Base-by-base conservation (phyloP, 2,888 invertebrate genomes). In the Drosophila greeni region DNA sequence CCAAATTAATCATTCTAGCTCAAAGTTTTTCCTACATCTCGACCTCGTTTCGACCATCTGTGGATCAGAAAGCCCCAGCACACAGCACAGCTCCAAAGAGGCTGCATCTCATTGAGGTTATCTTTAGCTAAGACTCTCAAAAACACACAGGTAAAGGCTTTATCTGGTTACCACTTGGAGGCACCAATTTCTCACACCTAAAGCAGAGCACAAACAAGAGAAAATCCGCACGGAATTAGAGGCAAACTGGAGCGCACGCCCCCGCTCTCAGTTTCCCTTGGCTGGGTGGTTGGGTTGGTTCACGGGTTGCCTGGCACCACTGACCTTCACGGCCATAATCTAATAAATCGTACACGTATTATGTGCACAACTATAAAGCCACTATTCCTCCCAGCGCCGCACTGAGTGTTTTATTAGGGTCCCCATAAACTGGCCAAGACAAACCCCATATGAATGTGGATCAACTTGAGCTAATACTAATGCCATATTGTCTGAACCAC, bases 241-340 rank as follows among this genome's bases (percentile, higher is more conserved):
- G 40, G 34, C 57, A 57, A 80, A 66, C 57, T 77, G 69, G 76
- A 70, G 51, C 79, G 74, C 52, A 60, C 48, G 40, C 52, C 53
- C 34, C 16, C 6, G 43, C 45, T 18, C 45, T 29, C 43, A 29
- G 43, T 18, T 45, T 26, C 29, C 43, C 29, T 29, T 24, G 29
- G 18, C 4, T 20, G 11, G 39, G 20, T 20, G 39, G 24, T 24
- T 24, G 5, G 24, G 24, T 1, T 26, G 26, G 61, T 61, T 36
- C 60, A 59, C 59, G 18, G 33, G 59, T 58, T 58, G 59, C 59
- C 59, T 57, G 40, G 61, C 51, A 43, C 61, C 16, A 20, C 42
- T 81, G 81, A 82, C 84, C 81, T 82, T 82, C 84, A 83, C 64
- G 79, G 71, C 70, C 78, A 80, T 83, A 81, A 79, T 76, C 79